phyloP scores from a whole-genome alignment of 2,113 vertebrate species.

The Sinocyclocheilus grahami region DNA sequence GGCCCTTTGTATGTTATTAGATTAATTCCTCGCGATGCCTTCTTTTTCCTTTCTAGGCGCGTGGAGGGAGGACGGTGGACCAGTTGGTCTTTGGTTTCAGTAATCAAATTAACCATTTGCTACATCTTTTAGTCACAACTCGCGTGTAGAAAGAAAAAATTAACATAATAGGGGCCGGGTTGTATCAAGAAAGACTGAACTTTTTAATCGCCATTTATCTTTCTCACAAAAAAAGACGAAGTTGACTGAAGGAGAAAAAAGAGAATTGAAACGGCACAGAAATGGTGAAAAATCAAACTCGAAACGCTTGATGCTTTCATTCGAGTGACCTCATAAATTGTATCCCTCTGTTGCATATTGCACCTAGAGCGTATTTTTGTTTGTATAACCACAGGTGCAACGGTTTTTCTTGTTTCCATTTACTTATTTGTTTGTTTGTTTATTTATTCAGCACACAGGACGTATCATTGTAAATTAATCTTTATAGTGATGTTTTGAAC shows the following conservation, averaged over 20 bases:
- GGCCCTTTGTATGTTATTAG: constrained; percentile 96
- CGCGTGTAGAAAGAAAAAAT: constrained; percentile 89
- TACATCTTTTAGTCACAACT: constrained; percentile 90
- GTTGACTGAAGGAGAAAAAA: constrained; percentile 49
- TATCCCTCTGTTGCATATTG: neutral
- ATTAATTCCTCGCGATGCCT: constrained; percentile 94
- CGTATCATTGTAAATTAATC: too few relatives aligned
- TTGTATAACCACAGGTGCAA: neutral
- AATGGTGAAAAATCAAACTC: constrained; percentile 65
- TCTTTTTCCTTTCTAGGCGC: constrained; percentile 89
- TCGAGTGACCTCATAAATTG: constrained; percentile 18
- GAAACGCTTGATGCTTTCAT: constrained; percentile 44
- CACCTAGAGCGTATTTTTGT: neutral
- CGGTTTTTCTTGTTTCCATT: neutral
- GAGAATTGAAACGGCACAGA: constrained; percentile 62
- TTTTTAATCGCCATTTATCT: constrained; percentile 69
- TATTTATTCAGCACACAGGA: neutral
- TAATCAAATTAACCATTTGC: constrained; percentile 99
- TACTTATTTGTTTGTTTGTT: too few relatives aligned
- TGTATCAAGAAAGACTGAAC: constrained; percentile 77
- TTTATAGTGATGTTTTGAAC: too few relatives aligned
- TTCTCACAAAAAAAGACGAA: constrained; percentile 70
- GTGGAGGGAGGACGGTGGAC: constrained; percentile 94
- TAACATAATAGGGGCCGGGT: constrained; percentile 78
- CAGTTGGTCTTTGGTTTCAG: constrained; percentile 95